phyloP scores from a whole-genome alignment of 2,113 vertebrate species.

The Microcebus murinus region DNA sequence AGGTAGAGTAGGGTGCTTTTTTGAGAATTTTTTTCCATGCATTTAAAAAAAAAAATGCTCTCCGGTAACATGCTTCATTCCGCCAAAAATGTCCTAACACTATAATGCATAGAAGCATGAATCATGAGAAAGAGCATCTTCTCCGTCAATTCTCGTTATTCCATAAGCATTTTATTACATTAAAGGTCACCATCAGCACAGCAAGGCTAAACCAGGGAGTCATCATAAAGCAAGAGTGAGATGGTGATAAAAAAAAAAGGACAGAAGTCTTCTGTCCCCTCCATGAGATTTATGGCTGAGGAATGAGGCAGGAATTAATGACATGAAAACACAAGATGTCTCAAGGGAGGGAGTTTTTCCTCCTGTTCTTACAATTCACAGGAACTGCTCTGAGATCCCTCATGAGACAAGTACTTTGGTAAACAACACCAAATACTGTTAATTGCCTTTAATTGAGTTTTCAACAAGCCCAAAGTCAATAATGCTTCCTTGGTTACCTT shows the following conservation, averaged over 20 bases:
- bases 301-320: not conserved
- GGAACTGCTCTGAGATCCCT: conserved; percentile 38
- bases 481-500: not conserved
- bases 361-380: not conserved
- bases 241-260: not conserved
- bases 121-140: not conserved
- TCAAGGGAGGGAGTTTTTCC: not conserved
- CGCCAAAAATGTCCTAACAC: not conserved
- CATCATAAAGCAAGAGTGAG: not conserved
- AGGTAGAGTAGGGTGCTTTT: not conserved
- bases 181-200: conserved; percentile 40
- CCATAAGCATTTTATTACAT: not conserved
- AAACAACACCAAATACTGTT: conserved; percentile 51
- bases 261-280: not conserved
- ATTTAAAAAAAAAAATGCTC: not conserved
- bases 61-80: not conserved
- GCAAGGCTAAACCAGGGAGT: not conserved
- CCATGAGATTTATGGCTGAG: not conserved
- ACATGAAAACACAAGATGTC: not conserved
- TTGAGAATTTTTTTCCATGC: not conserved
- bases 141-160: conserved; percentile 29
- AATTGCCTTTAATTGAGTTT: conserved; percentile 52
- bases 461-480: conserved; percentile 40
- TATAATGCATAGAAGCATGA: not conserved
- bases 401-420: not conserved